Evolutionary conservation across 2,888 invertebrate genomes (phyloP), one percentile per base, ranked within the genome.

Genomic region (Folsomia manolachei): DNA sequence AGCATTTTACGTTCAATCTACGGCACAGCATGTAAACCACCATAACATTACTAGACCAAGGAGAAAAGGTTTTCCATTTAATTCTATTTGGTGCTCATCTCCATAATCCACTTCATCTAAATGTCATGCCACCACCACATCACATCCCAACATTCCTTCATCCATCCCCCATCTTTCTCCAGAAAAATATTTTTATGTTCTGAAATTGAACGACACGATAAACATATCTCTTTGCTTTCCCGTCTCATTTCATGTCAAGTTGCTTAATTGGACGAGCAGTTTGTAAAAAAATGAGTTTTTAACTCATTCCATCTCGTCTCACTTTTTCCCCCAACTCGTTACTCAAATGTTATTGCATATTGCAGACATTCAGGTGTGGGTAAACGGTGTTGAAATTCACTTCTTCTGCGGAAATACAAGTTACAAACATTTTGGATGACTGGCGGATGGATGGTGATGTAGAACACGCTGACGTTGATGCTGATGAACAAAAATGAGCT

Each of bases 61-160:
- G n/a, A n/a, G 39, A 39, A 14, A 39, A 39, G 4, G 39, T 14
- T 39, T 39, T 39, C 62, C 21, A 62, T 62, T 62, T 62, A 23
- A 21, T 21, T 14, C 19, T n/a, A 60, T 7, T 23, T 24, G 21
- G 21, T 24, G 4, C 62, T 62, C 21, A 21, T 62, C 62, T 62
- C 24, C 62, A 62, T 62, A 62, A 62, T 62, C 62, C 62, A 62
- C 62, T 62, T 62, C 62, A 62, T 62, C 62, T 62, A 62, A 62
- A 39, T 62, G 62, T 39, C 39, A 39, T 39, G 39, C 14, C 14
- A 14, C 39, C 4, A 14, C 39, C 39, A 39, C 14, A 39, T 39
- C 39, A 39, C 14, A n/a, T n/a, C n/a, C n/a, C n/a, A 7, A 9
- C 56, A 11, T 14, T 51, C 51, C 51, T 51, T 51, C 56, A 21